Base-by-base conservation (phyloP, 2,888 invertebrate genomes). In the Caenorhabditis doughertyi region DNA sequence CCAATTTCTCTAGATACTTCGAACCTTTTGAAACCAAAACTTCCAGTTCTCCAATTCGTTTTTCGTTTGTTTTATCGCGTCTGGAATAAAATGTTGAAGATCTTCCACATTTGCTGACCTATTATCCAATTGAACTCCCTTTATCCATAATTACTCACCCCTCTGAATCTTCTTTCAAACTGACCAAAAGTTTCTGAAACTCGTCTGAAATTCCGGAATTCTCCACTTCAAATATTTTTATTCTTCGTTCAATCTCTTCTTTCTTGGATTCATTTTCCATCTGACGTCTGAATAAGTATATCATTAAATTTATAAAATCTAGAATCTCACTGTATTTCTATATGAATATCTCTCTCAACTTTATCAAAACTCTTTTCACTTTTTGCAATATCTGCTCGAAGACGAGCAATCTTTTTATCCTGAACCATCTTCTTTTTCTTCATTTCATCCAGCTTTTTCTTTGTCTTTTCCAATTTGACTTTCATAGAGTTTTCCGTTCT, bases 291-390 rank as follows among this genome's bases (percentile, higher is more conserved):
- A 18, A 44, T 39, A 70, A 42, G 13, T 42, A 13, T 11, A 44
- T 23, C 18, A 18, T 25, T n/a, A 62, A 47, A 25, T 51, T 13
- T 18, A 9, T 11, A n/a, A 8, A 70, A 39, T 32, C 16, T 23
- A 7, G 9, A 44, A 21, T 39, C 73, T 60, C 27, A 76, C 81
- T 53, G 70, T 29, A 81, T 76, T 62, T 81, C 81, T 13, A 27
- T 67, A 21, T 60, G 65, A 53, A 81, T 81, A 4, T 77, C 60
- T 0, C 21, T 8, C 42, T 81, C 81, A 7, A 81, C 21, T 47
- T 72, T 67, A 18, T 81, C 81, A 32, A 67, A 81, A 76, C 76
- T 81, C 42, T 76, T 72, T 55, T 81, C 81, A 47, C 76, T 77
- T 62, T 72, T 60, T 4, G 35, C 18, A 21, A 81, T 81, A 67